Conservation (phyloP, 2,113 vertebrate species). For the Elaphurus davidianus region DNA sequence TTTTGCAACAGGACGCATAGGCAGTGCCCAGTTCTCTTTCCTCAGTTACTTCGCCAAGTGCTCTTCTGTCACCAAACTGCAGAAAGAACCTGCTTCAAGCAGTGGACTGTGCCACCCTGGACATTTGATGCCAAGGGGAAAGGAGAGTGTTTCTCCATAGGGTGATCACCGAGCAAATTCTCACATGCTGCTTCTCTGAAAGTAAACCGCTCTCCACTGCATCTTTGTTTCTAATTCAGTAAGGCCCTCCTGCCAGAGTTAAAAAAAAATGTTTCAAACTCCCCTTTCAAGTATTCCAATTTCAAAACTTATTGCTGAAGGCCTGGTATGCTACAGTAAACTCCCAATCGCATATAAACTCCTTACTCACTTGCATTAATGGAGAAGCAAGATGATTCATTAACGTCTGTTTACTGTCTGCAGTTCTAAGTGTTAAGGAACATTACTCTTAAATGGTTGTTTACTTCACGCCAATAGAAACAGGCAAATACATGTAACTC, state of each 20-base stretch:
- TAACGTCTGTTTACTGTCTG: not conserved
- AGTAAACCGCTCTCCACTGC: conserved; percentile 50
- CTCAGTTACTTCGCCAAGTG: not conserved
- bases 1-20: not conserved
- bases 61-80: conserved; percentile 32
- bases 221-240: conserved; percentile 74
- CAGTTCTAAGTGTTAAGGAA: not conserved
- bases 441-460: not conserved
- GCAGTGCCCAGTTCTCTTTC: conserved; percentile 2
- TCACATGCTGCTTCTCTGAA: conserved; percentile 70
- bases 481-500: not conserved
- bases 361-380: not conserved
- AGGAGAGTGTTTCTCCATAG: not conserved
- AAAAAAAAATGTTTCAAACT: conserved; percentile 75
- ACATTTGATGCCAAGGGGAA: not conserved
- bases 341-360: conserved; percentile 48
- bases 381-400: not conserved
- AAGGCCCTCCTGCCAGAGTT: conserved; percentile 70
- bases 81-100: conserved; percentile 48
- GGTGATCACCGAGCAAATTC: conserved; percentile 21
- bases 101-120: not conserved
- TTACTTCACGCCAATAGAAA: not conserved
- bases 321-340: conserved; percentile 74
- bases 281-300: conserved; percentile 76
- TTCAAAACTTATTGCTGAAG: conserved; percentile 73